Base-by-base conservation (phyloP, 2,888 invertebrate species). In the Clepsis dumicolana region DNA sequence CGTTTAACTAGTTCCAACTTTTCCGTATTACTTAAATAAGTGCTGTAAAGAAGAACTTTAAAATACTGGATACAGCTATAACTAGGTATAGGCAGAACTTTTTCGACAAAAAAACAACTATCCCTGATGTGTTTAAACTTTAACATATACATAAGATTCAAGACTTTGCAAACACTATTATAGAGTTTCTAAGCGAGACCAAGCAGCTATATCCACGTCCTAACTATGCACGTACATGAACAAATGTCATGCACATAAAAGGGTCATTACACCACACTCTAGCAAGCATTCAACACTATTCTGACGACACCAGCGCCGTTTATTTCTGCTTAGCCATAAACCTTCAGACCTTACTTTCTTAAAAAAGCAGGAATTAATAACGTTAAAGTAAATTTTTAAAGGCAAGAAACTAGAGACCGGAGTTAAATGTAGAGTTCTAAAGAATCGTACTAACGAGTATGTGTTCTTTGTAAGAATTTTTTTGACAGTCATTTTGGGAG, bases 231-330 rank as follows among this genome's bases (percentile, higher is more conserved):
- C 27, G 35, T 16, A 10, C 8, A 21, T 35, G 12, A 1, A 12
- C n/a, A n/a, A n/a, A 25, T n/a, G 64, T 72, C 61, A 61, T 70
- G 71, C 71, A 65, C 72, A 74, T 72, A 73, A 69, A 68, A 75
- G 71, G 70, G 71, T 60, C 71, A 65, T 73, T 71, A 64, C 60
- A 65, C 61, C 66, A 70, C 64, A 35, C 67, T 60, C 71, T 71
- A 76, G 74, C 73, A 79, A 77, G 75, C 77, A 72, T 72, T 73
- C 75, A 73, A 79, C 79, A 75, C 74, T 68, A 65, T 66, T 63
- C 57, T 57, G 82, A 83, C 81, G 80, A 76, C 73, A 73, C 81
- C 84, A 80, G 82, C 82, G 78, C 74, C 80, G 53, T 68, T 76
- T 81, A 78, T 79, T 80, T 79, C 77, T 76, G 77, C 71, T 71